A percentile compares a stretch with the other conserved stretches of the same genome.
Conservation (phyloP, 2,113 vertebrate genomes). For the Oncorhynchus tshawytscha region DNA sequence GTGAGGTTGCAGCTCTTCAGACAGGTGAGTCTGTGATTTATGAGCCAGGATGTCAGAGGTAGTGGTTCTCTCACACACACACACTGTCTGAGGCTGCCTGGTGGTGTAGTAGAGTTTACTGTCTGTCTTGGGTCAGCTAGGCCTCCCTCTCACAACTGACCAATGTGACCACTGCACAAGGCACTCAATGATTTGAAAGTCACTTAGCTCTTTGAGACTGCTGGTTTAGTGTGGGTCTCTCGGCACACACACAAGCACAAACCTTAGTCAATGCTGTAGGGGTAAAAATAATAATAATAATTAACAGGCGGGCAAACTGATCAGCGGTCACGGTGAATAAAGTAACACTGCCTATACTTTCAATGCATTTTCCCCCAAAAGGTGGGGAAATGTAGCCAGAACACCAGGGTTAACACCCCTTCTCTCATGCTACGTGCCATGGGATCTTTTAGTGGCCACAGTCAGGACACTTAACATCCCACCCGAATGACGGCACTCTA, state of each 20-base stretch:
- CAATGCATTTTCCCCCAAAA: too few species aligned
- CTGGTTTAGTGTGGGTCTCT: slow-evolving; percentile 61
- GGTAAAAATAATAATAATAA: neutral
- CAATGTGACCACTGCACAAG: slow-evolving; percentile 64
- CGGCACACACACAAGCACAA: slow-evolving; percentile 36
- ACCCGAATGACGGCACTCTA: too few species aligned
- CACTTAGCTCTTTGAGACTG: slow-evolving; percentile 64
- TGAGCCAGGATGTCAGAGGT: neutral
- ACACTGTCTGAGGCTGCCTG: slow-evolving; percentile 4
- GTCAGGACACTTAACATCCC: too few species aligned
- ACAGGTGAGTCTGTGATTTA: too few species aligned
- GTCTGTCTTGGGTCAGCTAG: neutral
- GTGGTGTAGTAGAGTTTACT: neutral
- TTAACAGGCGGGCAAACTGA: neutral
- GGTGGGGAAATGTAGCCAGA: too few species aligned
- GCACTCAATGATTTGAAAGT: slow-evolving; percentile 68
- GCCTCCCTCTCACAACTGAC: slow-evolving; percentile 12
- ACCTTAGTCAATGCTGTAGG: neutral
- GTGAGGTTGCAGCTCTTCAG: too few species aligned
- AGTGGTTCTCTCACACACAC: neutral
- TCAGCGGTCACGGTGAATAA: too few species aligned
- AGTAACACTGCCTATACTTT: too few species aligned
- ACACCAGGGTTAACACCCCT: too few species aligned
- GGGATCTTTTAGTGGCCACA: too few species aligned
- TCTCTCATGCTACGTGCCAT: too few species aligned